Conservation (phyloP, 1,140 invertebrate genomes). For the Dinoponera quadriceps region DNA sequence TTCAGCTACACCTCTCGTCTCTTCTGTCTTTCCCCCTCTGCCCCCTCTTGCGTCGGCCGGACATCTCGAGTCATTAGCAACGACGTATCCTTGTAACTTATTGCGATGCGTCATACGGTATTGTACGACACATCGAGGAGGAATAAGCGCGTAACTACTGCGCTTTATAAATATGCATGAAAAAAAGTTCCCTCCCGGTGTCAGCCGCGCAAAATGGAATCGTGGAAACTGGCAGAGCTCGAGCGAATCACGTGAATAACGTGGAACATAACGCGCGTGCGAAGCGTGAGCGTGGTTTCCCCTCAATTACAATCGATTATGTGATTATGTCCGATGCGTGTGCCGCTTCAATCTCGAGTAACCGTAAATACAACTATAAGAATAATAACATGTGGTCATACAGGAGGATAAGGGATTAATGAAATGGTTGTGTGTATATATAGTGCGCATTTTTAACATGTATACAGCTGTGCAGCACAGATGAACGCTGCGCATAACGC, state of each 20-base stretch:
- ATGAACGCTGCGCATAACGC: too few relatives aligned
- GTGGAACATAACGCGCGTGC: not conserved
- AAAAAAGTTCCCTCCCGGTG: constrained; percentile 1
- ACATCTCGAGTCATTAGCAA: too few relatives aligned
- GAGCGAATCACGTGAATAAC: not conserved
- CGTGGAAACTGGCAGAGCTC: constrained; percentile 13
- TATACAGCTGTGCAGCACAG: not conserved
- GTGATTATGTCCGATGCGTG: not conserved
- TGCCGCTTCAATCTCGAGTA: not conserved
- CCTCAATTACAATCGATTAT: constrained; percentile 34
- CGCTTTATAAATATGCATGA: constrained; percentile 46
- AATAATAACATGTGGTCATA: not conserved
- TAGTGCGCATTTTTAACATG: too few relatives aligned
- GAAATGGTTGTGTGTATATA: constrained; percentile 2
- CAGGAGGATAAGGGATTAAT: not conserved
- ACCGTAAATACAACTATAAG: constrained; percentile 10
- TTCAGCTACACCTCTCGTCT: constrained; percentile 39
- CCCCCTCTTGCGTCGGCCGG: too few relatives aligned
- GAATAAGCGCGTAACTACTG: not conserved
- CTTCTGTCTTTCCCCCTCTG: not conserved
- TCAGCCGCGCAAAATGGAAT: constrained; percentile 38
- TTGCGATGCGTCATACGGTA: not conserved
- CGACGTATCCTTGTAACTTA: not conserved
- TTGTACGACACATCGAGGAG: constrained; percentile 20
- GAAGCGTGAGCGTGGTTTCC: not conserved